Conservation (phyloP, 2,797 vertebrate genomes). For the Dryobates pubescens region DNA sequence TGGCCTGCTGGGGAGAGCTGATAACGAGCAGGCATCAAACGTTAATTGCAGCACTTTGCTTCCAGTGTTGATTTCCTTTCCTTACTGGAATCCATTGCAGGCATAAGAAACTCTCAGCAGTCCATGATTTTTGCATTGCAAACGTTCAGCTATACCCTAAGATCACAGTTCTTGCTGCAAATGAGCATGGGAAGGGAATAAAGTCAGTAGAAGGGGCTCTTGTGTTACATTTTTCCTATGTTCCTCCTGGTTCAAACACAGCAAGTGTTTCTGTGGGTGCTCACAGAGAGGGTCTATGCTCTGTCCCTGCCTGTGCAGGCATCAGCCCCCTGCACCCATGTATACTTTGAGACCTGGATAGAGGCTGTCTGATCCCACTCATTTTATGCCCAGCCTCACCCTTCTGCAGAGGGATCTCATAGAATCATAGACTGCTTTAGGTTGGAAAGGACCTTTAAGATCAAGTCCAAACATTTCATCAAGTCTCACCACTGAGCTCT, state of each 20-base stretch:
- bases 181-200: not conserved
- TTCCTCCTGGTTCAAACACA: fast-evolving
- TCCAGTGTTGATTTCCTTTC: not conserved
- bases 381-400: not conserved
- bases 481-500: not conserved
- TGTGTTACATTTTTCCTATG: not conserved
- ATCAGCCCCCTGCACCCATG: not conserved
- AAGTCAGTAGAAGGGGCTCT: not conserved
- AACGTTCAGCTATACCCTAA: not conserved
- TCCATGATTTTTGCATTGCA: not conserved
- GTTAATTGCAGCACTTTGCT: not conserved
- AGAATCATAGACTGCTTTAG: not conserved
- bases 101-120: not conserved
- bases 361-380: not conserved
- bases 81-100: not conserved
- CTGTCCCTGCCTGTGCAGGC: not conserved
- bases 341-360: not conserved
- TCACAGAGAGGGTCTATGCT: not conserved
- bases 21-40: not conserved
- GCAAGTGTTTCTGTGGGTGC: not conserved
- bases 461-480: not conserved
- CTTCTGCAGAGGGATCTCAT: not conserved
- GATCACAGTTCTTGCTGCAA: not conserved
- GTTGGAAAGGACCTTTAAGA: not conserved
- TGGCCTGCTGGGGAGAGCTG: not conserved